phyloP scores from a whole-genome alignment of 1,140 invertebrate genomes.

The Drosophila subpulchrella region DNA sequence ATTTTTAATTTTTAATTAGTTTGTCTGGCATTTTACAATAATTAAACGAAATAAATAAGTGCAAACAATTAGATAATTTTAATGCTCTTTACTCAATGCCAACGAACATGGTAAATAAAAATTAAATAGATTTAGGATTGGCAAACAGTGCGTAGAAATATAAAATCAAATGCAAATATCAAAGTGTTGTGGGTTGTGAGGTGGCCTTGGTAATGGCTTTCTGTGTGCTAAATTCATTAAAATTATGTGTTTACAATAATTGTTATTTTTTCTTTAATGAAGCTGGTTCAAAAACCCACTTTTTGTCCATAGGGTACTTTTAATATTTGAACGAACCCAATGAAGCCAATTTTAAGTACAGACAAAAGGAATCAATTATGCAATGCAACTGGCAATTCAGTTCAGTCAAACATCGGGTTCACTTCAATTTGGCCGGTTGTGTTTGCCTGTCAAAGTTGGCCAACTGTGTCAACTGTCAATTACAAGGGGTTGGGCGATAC shows the following conservation, averaged over 20 bases:
- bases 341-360: slow-evolving; percentile 10
- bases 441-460: slow-evolving; percentile 39
- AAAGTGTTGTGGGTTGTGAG: too few relatives aligned
- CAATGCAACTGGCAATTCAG: slow-evolving; percentile 32
- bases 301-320: neutral
- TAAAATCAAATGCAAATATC: slow-evolving; percentile 1
- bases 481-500: slow-evolving; percentile 1
- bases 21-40: slow-evolving; percentile 35
- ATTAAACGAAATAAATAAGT: slow-evolving; percentile 26
- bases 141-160: neutral
- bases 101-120: neutral
- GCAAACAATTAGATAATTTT: slow-evolving; percentile 16
- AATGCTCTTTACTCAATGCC: slow-evolving; percentile 16
- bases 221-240: neutral
- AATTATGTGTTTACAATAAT: neutral
- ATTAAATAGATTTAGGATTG: slow-evolving; percentile 12
- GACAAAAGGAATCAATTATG: slow-evolving; percentile 45
- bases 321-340: slow-evolving; percentile 2
- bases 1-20: slow-evolving; percentile 75
- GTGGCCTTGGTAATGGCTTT: neutral
- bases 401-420: slow-evolving; percentile 10
- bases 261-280: neutral
- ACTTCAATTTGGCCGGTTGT: slow-evolving; percentile 22
- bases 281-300: neutral
- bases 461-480: slow-evolving; percentile 66